Base-by-base conservation (phyloP, 2,888 invertebrate genomes). In the Muschampia plurimacula region DNA sequence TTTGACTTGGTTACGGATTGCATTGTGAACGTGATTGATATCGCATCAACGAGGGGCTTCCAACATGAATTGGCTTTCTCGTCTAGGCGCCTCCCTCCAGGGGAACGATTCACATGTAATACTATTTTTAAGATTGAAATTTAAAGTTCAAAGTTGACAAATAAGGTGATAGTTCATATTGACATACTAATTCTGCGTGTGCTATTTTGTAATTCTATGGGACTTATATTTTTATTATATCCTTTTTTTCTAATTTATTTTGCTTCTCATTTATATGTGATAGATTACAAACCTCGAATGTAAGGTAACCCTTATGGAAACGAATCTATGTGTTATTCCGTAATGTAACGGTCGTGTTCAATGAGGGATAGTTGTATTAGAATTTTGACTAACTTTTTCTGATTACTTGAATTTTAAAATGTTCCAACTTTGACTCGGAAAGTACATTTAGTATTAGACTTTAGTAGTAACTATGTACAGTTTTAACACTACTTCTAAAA, bases 71-170 rank as follows among this genome's bases (percentile, higher is more conserved):
- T 28, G 28, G 12, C 55, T 57, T 57, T 57, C 22, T 12, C 55
- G 32, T 32, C 32, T 6, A 6, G 57, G 13, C 6, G 12, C 57
- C 76, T 74, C 59, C 69, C 70, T 76, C 78, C 77, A 74, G 69
- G 72, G 79, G 77, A 77, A 77, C 74, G 84, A 39, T 89, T 89
- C 88, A 86, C 88, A 83, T 80, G 90, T 87, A 86, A 86, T 87
- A 83, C 82, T 93, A 89, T 89, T 91, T 89, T 88, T 91, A 93
- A 89, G 92, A 89, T 86, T 89, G 87, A 87, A 91, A 91, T 89
- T 88, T 87, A 87, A 91, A 93, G 93, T 93, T 93, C 93, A 93
- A 93, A 93, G 86, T 91, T 89, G 89, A 92, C 89, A 88, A 84
- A 84, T 89, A 89, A 90, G 93, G 92, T 92, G 92, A 93, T 88